Evolutionary conservation across 1,140 invertebrate species (phyloP).

Genomic region (Bradysia coprophila): DNA sequence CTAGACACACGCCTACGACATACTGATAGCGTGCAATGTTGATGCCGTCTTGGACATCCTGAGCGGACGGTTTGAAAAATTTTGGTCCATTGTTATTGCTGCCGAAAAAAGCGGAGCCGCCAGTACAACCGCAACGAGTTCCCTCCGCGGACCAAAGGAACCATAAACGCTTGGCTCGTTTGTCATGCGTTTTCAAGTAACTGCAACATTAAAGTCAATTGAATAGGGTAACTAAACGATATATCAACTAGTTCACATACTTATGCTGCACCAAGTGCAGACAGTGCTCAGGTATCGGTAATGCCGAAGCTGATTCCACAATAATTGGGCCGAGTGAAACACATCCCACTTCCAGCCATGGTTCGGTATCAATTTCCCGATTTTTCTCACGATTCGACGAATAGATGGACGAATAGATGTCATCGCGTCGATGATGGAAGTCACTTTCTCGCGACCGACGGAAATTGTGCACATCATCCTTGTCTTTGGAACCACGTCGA

Average conservation of each 20-base stretch:
- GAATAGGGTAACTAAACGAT: neutral
- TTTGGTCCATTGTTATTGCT: constrained; percentile 65
- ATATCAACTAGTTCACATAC: constrained; percentile 13
- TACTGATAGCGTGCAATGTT: constrained; percentile 61
- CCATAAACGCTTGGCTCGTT: constrained; percentile 73
- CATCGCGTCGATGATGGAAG: constrained; percentile 9
- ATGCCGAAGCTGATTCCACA: constrained; percentile 78
- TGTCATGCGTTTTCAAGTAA: constrained; percentile 79
- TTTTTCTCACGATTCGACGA: constrained; percentile 4
- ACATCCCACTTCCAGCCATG: constrained; percentile 89
- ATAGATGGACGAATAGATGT: constrained; percentile 1
- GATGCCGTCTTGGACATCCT: constrained; percentile 61
- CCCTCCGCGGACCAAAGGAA: constrained; percentile 67
- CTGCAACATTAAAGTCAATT: constrained; percentile 14
- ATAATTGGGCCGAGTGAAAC: constrained; percentile 75
- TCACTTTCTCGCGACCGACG: constrained; percentile 1
- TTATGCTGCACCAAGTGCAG: constrained; percentile 61
- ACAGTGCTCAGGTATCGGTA: constrained; percentile 53
- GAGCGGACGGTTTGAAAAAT: constrained; percentile 70
- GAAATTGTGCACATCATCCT: constrained; percentile 3
- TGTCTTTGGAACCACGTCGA: constrained; percentile 2
- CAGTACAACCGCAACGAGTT: constrained; percentile 81
- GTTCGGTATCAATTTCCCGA: constrained; percentile 27
- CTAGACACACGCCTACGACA: constrained; percentile 4
- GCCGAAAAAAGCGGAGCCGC: constrained; percentile 89